Evolutionary conservation across 1,140 invertebrate genomes (phyloP), one percentile per base, ranked within the genome.

Genomic region (Rhagoletis pomonella): DNA sequence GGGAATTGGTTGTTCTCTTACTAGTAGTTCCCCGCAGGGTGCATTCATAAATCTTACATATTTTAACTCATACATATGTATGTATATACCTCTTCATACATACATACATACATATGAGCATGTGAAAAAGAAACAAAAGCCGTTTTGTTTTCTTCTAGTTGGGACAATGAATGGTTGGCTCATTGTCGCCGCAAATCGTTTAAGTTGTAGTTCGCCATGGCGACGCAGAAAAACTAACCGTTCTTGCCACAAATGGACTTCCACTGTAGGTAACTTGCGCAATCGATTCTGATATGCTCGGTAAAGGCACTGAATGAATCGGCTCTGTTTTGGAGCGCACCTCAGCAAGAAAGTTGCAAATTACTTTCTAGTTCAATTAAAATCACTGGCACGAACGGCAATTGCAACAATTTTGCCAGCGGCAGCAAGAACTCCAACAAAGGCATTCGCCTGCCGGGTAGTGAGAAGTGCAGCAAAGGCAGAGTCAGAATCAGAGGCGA

Each of bases 361-460:
- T 81, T 81, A 81, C 73, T 81, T 55, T 81, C 2, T 29, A 81
- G 73, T 55, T 81, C 73, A 81, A 81, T 81, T 81, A 81, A 81
- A 81, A 81, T 29, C 55, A 14, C 6, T 4, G n/a, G 69, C 47
- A 50, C 39, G 47, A 50, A 39, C 14, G 17, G 60, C 60, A 62
- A 62, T 62, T n/a, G 69, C 3, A n/a, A 29, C 47, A 17, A 10
- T 42, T 81, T 7, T 81, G 47, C 7, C 73, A 19, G 67, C 12
- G 10, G 14, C 14, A 47, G 42, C 4, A n/a, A 73, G 42, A 0
- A 5, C 50, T 55, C 5, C 50, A 55, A 55, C 50, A 55, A 55
- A 55, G 10, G 50, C 50, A 55, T 7, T 3, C 5, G 2, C 50
- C 5, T 55, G 50, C 5, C 50, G 50, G 50, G 5, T 7, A 55